Evolutionary conservation across 2,113 vertebrate species (phyloP).

Genomic region (Ciconia maguari): DNA sequence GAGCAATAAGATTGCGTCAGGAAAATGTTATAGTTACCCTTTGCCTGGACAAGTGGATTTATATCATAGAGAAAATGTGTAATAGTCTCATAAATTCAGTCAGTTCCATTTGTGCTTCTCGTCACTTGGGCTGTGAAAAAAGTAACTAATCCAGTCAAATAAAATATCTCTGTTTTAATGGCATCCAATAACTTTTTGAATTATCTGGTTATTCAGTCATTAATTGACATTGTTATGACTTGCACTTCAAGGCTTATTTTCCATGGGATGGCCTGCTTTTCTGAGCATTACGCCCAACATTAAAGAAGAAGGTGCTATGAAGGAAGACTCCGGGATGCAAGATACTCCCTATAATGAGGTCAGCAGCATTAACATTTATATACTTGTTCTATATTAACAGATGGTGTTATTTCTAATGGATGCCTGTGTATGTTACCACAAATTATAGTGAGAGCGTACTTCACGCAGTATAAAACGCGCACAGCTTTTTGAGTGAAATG

Average conservation of each 20-base stretch:
- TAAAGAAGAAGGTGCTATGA: constrained; percentile 97
- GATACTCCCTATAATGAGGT: constrained; percentile 98
- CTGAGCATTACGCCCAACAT: constrained; percentile 96
- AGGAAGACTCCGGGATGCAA: constrained; percentile 96
- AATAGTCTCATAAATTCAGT: neutral
- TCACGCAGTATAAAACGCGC: neutral
- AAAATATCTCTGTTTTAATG: neutral
- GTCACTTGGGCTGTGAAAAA: neutral
- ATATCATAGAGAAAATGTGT: neutral
- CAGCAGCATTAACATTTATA: neutral
- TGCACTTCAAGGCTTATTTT: constrained; percentile 85
- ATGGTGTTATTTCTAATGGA: neutral
- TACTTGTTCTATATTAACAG: neutral
- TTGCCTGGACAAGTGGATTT: neutral
- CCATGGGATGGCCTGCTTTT: constrained; percentile 98
- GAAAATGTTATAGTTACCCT: neutral
- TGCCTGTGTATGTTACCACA: neutral
- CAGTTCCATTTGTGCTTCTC: neutral
- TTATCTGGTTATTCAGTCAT: neutral
- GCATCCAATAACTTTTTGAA: neutral
- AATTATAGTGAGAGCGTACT: neutral
- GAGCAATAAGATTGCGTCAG: neutral
- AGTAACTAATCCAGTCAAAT: neutral
- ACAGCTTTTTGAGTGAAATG: neutral
- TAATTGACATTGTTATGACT: neutral